Conservation (phyloP, 2,797 vertebrate genomes). For the Lithobates pipiens region DNA sequence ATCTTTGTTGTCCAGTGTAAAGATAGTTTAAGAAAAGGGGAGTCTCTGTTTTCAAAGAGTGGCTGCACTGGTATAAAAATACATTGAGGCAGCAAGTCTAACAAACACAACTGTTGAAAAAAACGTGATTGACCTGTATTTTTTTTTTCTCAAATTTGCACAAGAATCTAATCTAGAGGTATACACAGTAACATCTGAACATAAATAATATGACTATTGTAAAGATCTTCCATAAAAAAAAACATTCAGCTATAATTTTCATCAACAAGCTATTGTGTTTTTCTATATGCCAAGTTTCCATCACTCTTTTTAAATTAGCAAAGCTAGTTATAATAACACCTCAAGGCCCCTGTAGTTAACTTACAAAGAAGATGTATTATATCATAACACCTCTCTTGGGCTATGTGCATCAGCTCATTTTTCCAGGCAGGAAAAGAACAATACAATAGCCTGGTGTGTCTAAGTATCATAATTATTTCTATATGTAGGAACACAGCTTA, state of each 20-base stretch:
- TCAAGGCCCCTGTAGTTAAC: too few species aligned
- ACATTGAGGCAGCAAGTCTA: background rate
- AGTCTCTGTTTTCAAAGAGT: too few species aligned
- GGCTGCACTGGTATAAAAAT: too few species aligned
- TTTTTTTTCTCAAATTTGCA: too few species aligned
- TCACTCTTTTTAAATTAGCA: background rate
- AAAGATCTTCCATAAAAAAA: too few species aligned
- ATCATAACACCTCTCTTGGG: background rate
- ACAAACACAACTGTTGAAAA: too few species aligned
- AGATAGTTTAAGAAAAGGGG: too few species aligned
- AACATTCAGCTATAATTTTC: too few species aligned
- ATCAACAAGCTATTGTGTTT: background rate
- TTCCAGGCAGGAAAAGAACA: background rate
- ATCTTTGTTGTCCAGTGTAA: too few species aligned
- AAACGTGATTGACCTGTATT: too few species aligned
- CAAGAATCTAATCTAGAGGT: background rate
- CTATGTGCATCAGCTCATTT: background rate
- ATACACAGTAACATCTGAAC: too few species aligned
- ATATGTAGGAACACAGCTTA: background rate
- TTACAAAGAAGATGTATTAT: background rate
- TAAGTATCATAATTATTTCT: slow-evolving; percentile 9
- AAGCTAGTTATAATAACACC: background rate
- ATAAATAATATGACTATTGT: background rate
- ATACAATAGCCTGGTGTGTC: background rate
- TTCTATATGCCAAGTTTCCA: background rate